These are phyloP conservation scores for Gopherus flavomarginatus DNA, from an alignment of 2,113 vertebrate genomes.

Conservation along the genomic window DNA sequence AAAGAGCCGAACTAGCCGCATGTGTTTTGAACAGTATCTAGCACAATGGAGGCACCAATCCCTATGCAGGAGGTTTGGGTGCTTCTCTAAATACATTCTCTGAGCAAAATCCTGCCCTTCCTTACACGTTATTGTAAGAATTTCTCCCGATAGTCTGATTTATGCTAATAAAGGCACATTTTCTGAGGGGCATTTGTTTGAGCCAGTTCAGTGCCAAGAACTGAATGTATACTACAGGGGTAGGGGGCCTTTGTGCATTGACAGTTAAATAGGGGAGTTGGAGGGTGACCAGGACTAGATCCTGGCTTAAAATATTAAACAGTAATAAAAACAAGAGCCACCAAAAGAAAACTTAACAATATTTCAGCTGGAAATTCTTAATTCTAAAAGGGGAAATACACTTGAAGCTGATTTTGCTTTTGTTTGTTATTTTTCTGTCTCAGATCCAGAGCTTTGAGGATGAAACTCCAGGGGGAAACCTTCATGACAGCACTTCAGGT, in stretches of 20 bases:
- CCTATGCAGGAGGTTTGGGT: not conserved
- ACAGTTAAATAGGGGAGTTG: not conserved
- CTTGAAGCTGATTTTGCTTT: not conserved
- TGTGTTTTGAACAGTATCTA: not conserved
- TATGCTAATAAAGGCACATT: not conserved
- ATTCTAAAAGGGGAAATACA: not conserved
- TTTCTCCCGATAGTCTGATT: slow-evolving; percentile 2
- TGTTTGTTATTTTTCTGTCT: not conserved
- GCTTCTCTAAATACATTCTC: not conserved
- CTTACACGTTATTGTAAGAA: not conserved
- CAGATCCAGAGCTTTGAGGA: slow-evolving; percentile 80
- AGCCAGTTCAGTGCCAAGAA: not conserved
- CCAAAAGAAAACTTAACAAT: not conserved
- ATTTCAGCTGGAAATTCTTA: not conserved
- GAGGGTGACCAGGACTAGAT: not conserved
- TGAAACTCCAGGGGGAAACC: slow-evolving; percentile 49
- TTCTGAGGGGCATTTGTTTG: not conserved
- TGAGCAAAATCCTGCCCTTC: not conserved
- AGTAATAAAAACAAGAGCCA: not conserved
- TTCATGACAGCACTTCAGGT: slow-evolving; percentile 54
- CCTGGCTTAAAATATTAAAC: not conserved
- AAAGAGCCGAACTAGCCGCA: not conserved
- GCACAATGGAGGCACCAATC: not conserved
- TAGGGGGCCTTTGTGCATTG: not conserved
- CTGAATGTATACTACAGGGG: not conserved